Percentiles rank a stretch among this genome's conserved stretches.
Evolutionary conservation across 2,888 invertebrate species (phyloP).

Genomic region (Cephalotes varians): DNA sequence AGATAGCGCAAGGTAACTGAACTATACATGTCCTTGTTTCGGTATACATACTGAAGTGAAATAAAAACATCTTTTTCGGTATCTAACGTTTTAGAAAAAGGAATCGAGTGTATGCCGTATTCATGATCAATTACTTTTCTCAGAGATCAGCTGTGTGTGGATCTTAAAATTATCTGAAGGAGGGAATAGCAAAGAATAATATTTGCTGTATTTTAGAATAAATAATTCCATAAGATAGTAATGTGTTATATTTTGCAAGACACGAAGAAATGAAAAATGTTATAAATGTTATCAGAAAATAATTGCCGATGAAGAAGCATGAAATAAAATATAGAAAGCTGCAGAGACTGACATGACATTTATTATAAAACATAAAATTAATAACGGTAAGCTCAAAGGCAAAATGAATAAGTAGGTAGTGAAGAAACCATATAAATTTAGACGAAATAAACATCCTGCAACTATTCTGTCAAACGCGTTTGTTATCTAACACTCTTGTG

Average conservation of each 20-base stretch:
- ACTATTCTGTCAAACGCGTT: background rate
- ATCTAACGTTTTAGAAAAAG: background rate
- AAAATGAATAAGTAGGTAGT: background rate
- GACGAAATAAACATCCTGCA: background rate
- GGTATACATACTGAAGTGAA: background rate
- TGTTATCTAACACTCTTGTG: background rate
- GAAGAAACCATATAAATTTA: background rate
- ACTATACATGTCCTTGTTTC: too few species aligned
- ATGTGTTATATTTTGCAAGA: background rate
- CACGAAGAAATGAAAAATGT: background rate
- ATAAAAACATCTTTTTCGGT: background rate
- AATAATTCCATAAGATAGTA: background rate
- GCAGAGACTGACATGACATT: background rate
- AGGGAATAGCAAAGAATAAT: background rate
- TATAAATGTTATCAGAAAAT: background rate
- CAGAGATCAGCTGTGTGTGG: background rate
- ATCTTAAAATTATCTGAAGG: background rate
- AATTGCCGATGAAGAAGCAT: background rate
- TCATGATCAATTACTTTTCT: constrained; percentile 8
- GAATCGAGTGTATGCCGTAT: background rate
- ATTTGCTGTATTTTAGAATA: background rate
- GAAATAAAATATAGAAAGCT: background rate
- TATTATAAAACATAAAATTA: background rate
- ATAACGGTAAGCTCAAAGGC: background rate
- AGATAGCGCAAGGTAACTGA: background rate